Evolutionary conservation across 2,888 invertebrate species (phyloP), one percentile per base, ranked within the genome.

Genomic region (Diplolepis rosae): DNA sequence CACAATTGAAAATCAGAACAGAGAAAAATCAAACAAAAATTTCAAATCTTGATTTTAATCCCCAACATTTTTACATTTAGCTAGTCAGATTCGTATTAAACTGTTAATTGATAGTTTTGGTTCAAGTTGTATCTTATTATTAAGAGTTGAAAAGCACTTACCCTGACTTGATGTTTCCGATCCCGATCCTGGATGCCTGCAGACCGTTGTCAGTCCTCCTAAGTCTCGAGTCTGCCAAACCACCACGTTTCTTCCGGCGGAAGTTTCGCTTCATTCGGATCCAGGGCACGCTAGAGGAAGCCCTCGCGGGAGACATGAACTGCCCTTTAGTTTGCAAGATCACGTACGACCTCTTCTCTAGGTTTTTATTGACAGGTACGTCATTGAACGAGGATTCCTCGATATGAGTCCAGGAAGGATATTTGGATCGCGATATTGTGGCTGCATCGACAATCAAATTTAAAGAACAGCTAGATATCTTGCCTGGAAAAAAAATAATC

Each of bases 241-340:
- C 65, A 24, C 71, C 54, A 32, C 70, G 71, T 24, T 68, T 75
- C 66, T 79, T 79, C 61, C 69, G 69, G 54, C 78, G 79, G 66
- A 79, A 75, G 67, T 66, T 68, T 35, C 72, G 70, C 71, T 71
- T 77, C 28, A 32, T 69, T 52, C 68, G 68, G 48, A 77, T 70
- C 72, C 76, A 69, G 67, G 76, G 74, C 70, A 78, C 69, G 67
- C 69, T 72, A 65, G 72, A 71, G 65, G 61, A 73, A 52, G 61
- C 51, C 69, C 72, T 75, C 52, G 65, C 70, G 71, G 72, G 76
- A 54, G 71, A 72, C 70, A 72, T 72, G 68, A 73, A 70, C 70
- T 51, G 70, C 68, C 68, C 69, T 71, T 72, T 70, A 27, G 75
- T 65, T 75, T 77, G 72, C 65, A 65, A 66, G 52, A 73, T 75